Base-by-base conservation (phyloP, 2,888 invertebrate species). In the Sesia apiformis region DNA sequence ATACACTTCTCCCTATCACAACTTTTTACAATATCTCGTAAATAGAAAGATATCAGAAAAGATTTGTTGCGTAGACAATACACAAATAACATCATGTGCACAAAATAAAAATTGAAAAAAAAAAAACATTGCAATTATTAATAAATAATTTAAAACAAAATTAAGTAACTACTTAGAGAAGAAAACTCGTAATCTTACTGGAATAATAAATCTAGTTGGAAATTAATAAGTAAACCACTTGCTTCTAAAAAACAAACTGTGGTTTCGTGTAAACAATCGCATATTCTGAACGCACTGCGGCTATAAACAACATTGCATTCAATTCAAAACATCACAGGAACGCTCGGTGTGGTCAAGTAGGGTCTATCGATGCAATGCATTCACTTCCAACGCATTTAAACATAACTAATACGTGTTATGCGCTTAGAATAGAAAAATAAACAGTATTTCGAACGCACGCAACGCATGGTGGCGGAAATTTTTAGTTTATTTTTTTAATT, bases 271-370 rank as follows among this genome's bases (percentile, higher is more conserved):
- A 50, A 50, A 50, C 50, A 39, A 50, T 50, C 38, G 38, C 38
- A 72, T 72, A 84, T 82, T 80, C 84, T 54, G 59, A 57, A 59
- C 63, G 69, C 76, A 69, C 57, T 59, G 52, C 55, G 43, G 60
- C 70, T 71, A 83, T 83, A 82, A 83, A 83, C 73, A 74, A 72
- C 60, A 63, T 65, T 69, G 73, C 72, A 75, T 78, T 78, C 74
- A 74, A 81, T 80, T 75, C 75, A 72, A 74, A 67, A 62, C 63
- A 69, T 52, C 40, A 69, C 73, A 66, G 74, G 81, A 80, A 83
- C 82, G 61, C 69, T 51, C 73, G 63, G 85, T 83, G 87, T 86
- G 85, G 87, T 81, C 85, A 81, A 80, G 61, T 59, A 65, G 70
- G 69, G 64, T 58, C 70, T 82, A 73, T 60, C 65, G 67, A 83